These are phyloP conservation scores for Eonycteris spelaea DNA, from an alignment of 2,113 vertebrate genomes.

Conservation along the genomic window DNA sequence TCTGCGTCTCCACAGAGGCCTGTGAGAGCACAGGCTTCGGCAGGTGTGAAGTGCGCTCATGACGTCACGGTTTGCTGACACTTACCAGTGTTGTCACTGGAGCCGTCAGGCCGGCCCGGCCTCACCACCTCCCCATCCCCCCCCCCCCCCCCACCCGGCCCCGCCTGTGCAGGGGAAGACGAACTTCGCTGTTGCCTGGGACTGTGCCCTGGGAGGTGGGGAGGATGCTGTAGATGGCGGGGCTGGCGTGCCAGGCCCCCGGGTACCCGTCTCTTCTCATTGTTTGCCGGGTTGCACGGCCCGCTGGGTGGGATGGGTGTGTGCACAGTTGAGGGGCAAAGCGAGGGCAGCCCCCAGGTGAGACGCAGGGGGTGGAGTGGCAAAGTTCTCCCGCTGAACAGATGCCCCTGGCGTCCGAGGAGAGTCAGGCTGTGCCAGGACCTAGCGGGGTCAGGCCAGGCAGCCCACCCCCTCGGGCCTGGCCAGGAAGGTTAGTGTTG, in stretches of 20 bases:
- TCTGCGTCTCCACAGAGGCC: rapidly evolving
- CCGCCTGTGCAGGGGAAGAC: not conserved
- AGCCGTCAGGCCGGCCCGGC: not conserved
- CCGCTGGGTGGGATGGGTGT: no score
- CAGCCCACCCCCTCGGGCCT: not conserved
- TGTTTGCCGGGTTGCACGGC: not conserved
- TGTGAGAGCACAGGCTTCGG: rapidly evolving
- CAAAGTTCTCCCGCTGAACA: rapidly evolving
- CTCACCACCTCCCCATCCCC: rapidly evolving
- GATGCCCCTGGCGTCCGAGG: not conserved
- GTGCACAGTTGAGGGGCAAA: not conserved
- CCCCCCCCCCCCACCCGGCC: no score
- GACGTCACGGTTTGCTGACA: rapidly evolving
- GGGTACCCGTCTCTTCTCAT: not conserved
- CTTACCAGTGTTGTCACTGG: not conserved
- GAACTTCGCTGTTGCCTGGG: rapidly evolving
- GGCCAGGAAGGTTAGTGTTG: not conserved
- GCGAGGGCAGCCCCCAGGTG: not conserved
- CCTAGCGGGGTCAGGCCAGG: not conserved
- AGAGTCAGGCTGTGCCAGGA: not conserved
- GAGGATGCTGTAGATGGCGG: no score
- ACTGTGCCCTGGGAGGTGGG: not conserved
- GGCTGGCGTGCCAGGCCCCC: not conserved
- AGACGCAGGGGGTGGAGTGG: rapidly evolving
- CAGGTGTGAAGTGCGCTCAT: rapidly evolving